phyloP scores from a whole-genome alignment of 2,888 invertebrate species.

The Temnothorax unifasciatus region DNA sequence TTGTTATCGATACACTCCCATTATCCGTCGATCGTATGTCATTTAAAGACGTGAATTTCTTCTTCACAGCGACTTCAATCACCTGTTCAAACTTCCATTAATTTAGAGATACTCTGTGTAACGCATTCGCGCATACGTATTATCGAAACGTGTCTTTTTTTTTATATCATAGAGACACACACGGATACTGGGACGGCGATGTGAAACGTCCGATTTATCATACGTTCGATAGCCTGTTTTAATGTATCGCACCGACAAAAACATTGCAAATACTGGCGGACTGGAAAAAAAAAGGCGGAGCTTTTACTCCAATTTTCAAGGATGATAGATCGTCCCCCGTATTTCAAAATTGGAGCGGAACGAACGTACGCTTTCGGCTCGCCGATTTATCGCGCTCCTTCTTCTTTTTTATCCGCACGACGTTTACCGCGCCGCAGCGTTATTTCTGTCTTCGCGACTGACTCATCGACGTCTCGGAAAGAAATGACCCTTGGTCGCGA shows the following conservation, averaged over 20 bases:
- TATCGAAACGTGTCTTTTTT: constrained; percentile 26
- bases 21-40: background rate
- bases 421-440: constrained; percentile 27
- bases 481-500: constrained; percentile 55
- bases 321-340: constrained; percentile 51
- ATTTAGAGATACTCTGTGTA: background rate
- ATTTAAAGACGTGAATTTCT: background rate
- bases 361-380: constrained; percentile 29
- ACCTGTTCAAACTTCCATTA: background rate
- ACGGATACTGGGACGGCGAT: constrained; percentile 12
- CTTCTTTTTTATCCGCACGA: constrained; percentile 4
- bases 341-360: constrained; percentile 54
- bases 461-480: constrained; percentile 53
- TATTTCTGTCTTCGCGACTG: constrained; percentile 54
- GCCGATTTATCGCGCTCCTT: constrained; percentile 30
- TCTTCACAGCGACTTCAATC: background rate
- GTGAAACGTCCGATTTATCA: constrained; percentile 56
- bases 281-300: constrained; percentile 43
- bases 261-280: constrained; percentile 48
- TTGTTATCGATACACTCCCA: background rate
- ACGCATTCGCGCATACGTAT: constrained; percentile 17
- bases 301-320: constrained; percentile 59
- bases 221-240: constrained; percentile 55
- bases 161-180: background rate
- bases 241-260: constrained; percentile 50